Evolutionary conservation across 2,113 vertebrate species (phyloP).

Genomic region (Archocentrus centrarchus): DNA sequence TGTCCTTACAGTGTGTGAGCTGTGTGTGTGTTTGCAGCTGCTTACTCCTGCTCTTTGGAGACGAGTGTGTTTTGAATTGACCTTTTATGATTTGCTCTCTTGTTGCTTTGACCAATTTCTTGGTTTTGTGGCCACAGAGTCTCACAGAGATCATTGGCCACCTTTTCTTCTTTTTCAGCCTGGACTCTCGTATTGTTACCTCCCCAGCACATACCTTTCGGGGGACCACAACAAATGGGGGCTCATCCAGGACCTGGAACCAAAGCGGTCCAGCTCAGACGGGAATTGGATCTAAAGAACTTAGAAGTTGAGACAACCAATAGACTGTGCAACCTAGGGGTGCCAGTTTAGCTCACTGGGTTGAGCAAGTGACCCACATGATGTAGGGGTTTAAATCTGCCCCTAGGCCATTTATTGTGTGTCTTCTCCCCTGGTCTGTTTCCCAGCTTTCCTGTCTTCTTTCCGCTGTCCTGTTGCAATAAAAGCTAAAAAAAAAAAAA

Average conservation of each 20-base stretch:
- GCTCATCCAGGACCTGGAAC: background rate
- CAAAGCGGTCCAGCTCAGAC: background rate
- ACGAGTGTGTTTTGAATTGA: background rate
- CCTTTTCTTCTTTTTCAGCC: background rate
- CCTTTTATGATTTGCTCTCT: background rate
- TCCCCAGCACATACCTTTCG: background rate
- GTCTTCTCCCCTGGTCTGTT: background rate
- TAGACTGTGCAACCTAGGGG: background rate
- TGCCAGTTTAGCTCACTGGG: background rate
- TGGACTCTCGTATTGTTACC: background rate
- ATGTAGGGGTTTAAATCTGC: background rate
- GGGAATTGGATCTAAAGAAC: background rate
- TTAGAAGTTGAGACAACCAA: background rate
- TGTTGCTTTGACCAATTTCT: background rate
- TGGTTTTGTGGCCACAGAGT: background rate
- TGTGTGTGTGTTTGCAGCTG: too few relatives aligned
- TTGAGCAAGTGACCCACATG: background rate
- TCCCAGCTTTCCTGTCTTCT: background rate
- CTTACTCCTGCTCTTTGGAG: background rate
- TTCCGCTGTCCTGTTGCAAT: background rate
- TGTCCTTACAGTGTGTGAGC: too few relatives aligned
- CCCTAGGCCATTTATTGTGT: background rate
- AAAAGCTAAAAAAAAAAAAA: background rate
- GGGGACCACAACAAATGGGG: background rate
- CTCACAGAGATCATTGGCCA: too few relatives aligned